A percentile compares a stretch with the other conserved stretches of the same genome.
Evolutionary conservation across 2,888 invertebrate species (phyloP).

Genomic region (Drosophila diplacantha): DNA sequence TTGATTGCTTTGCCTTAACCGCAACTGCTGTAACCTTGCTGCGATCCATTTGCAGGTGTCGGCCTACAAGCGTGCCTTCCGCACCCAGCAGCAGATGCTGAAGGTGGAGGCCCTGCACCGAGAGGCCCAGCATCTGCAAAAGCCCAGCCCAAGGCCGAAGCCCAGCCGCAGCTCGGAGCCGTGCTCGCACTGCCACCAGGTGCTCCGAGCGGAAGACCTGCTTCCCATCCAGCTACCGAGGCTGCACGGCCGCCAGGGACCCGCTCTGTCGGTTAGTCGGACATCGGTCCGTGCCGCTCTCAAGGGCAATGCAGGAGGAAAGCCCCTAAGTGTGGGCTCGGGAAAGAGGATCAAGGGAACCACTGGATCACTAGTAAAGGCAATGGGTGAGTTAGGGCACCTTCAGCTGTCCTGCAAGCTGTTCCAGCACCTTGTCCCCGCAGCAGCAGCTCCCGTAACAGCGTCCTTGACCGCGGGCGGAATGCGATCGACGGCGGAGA

Average conservation of each 20-base stretch:
- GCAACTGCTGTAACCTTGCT: background rate
- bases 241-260: slow-evolving; percentile 1
- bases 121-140: slow-evolving; percentile 7
- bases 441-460: slow-evolving; percentile 7
- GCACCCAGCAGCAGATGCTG: slow-evolving; percentile 41
- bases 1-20: background rate
- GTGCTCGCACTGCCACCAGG: background rate
- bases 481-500: background rate
- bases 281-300: background rate
- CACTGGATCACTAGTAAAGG: background rate
- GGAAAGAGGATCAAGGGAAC: background rate
- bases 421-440: background rate
- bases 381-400: background rate
- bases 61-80: slow-evolving; percentile 35
- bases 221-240: background rate
- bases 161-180: background rate
- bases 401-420: background rate
- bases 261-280: background rate
- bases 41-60: background rate
- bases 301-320: background rate
- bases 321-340: background rate
- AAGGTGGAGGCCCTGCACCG: slow-evolving; percentile 43
- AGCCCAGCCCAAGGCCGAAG: too few relatives aligned
- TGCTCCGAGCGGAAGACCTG: background rate
- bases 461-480: background rate